Evolutionary conservation across 2,888 invertebrate species (phyloP).

Genomic region (Melipona beecheii): DNA sequence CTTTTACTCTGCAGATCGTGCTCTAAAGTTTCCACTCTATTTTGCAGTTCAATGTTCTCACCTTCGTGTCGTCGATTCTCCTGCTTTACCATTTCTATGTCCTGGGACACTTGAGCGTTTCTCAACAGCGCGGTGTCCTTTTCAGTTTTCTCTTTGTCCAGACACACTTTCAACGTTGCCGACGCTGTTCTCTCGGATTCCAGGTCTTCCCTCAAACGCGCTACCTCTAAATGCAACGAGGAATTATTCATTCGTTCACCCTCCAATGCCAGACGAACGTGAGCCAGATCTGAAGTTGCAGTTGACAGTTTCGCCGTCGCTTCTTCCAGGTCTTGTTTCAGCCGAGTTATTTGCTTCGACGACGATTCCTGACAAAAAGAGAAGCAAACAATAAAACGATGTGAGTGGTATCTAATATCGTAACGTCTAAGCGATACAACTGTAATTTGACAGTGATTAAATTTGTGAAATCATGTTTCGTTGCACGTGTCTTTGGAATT

Average conservation of each 20-base stretch:
- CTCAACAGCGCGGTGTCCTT: constrained; percentile 91
- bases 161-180: constrained; percentile 72
- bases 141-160: constrained; percentile 88
- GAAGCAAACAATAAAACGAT: constrained; percentile 36
- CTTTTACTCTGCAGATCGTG: constrained; percentile 85
- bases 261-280: constrained; percentile 73
- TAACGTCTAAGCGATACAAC: neutral
- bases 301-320: constrained; percentile 65
- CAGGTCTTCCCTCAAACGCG: constrained; percentile 76
- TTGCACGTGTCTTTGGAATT: constrained; percentile 42
- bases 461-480: constrained; percentile 1
- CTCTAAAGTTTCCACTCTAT: constrained; percentile 86
- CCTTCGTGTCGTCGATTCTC: constrained; percentile 89
- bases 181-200: constrained; percentile 76
- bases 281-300: constrained; percentile 73
- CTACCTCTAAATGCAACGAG: constrained; percentile 77
- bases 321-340: constrained; percentile 77
- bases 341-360: constrained; percentile 73
- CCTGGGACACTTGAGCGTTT: constrained; percentile 93
- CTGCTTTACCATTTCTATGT: constrained; percentile 90
- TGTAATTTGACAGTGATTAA: neutral
- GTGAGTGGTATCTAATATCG: constrained; percentile 18
- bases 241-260: constrained; percentile 78
- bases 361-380: constrained; percentile 76
- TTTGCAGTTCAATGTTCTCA: constrained; percentile 87